These are phyloP conservation scores for Nasonovia ribisnigri DNA, from an alignment of 2,888 invertebrate genomes.

Conservation along the genomic window DNA sequence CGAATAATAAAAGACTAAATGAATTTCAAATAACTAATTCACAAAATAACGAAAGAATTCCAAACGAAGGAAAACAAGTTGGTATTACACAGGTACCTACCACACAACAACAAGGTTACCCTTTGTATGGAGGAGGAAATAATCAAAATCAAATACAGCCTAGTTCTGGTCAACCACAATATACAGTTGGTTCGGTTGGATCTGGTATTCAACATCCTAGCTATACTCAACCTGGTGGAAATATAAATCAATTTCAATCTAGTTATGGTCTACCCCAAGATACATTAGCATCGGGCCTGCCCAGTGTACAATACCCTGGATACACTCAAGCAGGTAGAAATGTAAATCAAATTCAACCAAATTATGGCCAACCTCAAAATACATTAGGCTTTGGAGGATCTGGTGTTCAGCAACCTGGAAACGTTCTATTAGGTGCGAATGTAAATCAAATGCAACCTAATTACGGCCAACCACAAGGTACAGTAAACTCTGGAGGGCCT, in stretches of 20 bases:
- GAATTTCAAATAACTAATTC: neutral
- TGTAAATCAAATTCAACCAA: neutral
- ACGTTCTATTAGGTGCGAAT: neutral
- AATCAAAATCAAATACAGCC: neutral
- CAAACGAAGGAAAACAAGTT: neutral
- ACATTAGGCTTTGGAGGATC: neutral
- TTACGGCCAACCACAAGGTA: neutral
- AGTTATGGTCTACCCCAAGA: neutral
- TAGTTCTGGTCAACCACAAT: neutral
- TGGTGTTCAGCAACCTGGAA: neutral
- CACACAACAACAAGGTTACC: neutral
- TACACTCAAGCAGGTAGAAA: neutral
- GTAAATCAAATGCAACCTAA: neutral
- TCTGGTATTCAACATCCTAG: neutral
- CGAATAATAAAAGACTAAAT: slow-evolving; percentile 6
- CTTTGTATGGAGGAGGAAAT: neutral
- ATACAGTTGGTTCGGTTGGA: neutral
- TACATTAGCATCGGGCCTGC: neutral
- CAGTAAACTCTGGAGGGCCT: neutral
- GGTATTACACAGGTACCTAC: neutral
- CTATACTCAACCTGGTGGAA: neutral
- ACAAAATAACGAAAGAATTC: slow-evolving; percentile 9
- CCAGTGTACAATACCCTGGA: neutral
- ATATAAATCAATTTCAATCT: neutral
- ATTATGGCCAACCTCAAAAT: neutral